These are phyloP conservation scores for Orthonyx spaldingii DNA, from an alignment of 2,113 vertebrate species.

Conservation along the genomic window DNA sequence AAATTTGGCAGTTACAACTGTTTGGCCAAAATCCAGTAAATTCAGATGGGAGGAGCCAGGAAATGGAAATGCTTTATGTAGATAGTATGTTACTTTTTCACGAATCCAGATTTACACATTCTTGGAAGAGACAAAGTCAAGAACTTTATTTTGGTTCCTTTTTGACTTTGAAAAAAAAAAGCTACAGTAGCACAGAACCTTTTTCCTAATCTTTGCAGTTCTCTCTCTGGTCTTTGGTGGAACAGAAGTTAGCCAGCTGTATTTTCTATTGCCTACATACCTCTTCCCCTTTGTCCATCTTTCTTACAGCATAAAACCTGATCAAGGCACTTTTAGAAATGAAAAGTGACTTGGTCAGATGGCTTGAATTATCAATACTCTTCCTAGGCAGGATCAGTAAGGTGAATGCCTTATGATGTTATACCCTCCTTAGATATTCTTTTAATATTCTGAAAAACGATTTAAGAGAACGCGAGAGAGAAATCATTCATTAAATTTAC, in stretches of 20 bases:
- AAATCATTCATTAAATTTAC: not conserved
- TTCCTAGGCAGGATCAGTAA: not conserved
- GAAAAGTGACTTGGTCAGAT: not conserved
- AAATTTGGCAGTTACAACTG: conserved; percentile 33
- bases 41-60: conserved; percentile 23
- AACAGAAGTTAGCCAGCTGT: not conserved
- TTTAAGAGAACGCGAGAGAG: not conserved
- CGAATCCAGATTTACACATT: not conserved
- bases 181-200: not conserved
- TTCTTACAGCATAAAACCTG: not conserved
- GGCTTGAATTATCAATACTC: not conserved
- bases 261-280: not conserved
- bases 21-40: conserved; percentile 37
- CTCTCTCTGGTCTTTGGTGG: not conserved
- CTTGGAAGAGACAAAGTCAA: not conserved
- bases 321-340: not conserved
- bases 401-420: not conserved
- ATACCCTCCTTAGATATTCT: not conserved
- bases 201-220: not conserved
- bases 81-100: not conserved
- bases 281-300: not conserved
- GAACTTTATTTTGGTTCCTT: not conserved
- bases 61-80: not conserved
- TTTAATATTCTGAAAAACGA: conserved; percentile 17
- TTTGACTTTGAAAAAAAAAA: not conserved